A percentile compares a stretch with the other conserved stretches of the same genome.
phyloP scores from a whole-genome alignment of 2,113 vertebrate genomes.

The Cromileptes altivelis region DNA sequence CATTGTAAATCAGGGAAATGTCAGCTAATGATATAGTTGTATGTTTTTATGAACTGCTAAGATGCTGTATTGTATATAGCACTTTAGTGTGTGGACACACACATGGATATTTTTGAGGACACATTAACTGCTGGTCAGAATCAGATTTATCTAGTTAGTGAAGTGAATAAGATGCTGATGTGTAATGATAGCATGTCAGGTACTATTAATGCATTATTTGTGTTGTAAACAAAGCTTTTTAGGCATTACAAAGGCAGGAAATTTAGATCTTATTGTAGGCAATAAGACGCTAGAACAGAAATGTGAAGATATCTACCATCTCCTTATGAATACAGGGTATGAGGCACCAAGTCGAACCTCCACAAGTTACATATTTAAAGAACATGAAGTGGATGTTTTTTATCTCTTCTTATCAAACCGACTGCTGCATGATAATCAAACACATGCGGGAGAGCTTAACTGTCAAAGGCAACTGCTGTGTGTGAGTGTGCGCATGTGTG shows the following conservation, averaged over 20 bases:
- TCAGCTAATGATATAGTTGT: constrained; percentile 1
- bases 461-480: constrained; percentile 5
- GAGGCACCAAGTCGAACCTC: neutral
- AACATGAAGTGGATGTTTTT: neutral
- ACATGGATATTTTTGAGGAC: constrained; percentile 7
- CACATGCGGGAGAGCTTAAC: constrained; percentile 1
- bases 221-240: constrained; percentile 40
- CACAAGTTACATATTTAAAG: constrained; percentile 15
- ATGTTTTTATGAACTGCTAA: constrained; percentile 31
- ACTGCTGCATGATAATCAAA: constrained; percentile 58
- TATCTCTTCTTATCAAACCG: neutral
- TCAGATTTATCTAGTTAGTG: neutral
- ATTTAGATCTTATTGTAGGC: neutral
- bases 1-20: constrained; percentile 58
- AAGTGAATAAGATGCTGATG: constrained; percentile 12
- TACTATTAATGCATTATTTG: constrained; percentile 14
- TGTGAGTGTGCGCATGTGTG: constrained; percentile 4
- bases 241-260: neutral
- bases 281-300: constrained; percentile 11
- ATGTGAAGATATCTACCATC: constrained; percentile 1
- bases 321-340: constrained; percentile 60
- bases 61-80: constrained; percentile 38
- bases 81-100: constrained; percentile 12
- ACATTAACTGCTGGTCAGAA: constrained; percentile 72
- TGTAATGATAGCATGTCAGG: neutral